Conservation (phyloP, 2,113 vertebrate genomes). For the Butastur rufipennis region DNA sequence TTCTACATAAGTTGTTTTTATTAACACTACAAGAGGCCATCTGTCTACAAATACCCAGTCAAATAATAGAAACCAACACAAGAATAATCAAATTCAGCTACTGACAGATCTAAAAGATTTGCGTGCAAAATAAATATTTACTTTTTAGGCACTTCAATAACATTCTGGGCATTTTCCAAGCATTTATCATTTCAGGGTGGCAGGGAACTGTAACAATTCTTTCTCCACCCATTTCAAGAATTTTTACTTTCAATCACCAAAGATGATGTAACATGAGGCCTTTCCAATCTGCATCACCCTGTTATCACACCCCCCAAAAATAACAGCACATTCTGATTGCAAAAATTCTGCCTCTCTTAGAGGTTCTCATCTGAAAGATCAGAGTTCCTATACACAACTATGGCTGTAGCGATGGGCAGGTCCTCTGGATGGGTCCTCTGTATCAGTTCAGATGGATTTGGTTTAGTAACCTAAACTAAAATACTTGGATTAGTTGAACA, state of each 20-base stretch:
- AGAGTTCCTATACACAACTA: background rate
- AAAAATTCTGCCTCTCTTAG: background rate
- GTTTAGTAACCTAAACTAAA: background rate
- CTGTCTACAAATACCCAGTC: constrained; percentile 38
- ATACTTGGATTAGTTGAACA: background rate
- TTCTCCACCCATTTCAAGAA: constrained; percentile 39
- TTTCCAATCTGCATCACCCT: background rate
- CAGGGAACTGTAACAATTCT: background rate
- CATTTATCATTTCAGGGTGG: constrained; percentile 17
- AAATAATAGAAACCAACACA: constrained; percentile 33
- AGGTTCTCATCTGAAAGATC: background rate
- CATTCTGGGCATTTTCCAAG: background rate
- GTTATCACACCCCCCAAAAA: background rate
- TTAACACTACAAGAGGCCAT: constrained; percentile 48
- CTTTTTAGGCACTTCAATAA: background rate
- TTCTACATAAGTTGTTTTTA: constrained; percentile 50
- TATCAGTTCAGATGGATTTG: background rate
- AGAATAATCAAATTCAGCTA: constrained; percentile 29
- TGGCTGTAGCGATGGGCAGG: background rate
- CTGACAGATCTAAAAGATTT: constrained; percentile 20
- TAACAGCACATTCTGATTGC: background rate
- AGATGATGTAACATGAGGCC: constrained; percentile 1
- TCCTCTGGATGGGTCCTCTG: background rate
- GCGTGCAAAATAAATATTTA: constrained; percentile 32
- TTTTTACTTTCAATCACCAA: constrained; percentile 24